Evolutionary conservation across 2,797 vertebrate genomes (phyloP).

Genomic region (Pterois miles): DNA sequence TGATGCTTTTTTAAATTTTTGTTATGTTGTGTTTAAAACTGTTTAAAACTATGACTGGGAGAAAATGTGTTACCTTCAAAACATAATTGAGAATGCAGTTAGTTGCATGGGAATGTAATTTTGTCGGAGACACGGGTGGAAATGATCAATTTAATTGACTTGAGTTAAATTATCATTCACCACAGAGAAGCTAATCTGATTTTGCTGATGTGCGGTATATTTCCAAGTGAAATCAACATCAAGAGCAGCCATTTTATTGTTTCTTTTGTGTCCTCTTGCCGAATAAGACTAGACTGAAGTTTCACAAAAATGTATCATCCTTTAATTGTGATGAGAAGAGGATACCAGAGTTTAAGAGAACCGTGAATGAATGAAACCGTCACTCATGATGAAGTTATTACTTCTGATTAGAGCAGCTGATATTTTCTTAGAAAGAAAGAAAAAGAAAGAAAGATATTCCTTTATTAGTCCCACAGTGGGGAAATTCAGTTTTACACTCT

Average conservation of each 20-base stretch:
- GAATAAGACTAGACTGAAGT: background rate
- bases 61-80: rapidly evolving
- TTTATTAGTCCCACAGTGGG: no score
- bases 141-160: no score
- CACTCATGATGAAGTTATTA: background rate
- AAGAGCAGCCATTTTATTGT: background rate
- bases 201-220: background rate
- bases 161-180: background rate
- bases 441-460: no score
- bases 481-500: no score
- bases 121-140: rapidly evolving
- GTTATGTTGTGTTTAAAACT: no score
- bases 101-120: background rate
- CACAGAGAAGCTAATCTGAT: background rate
- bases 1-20: no score
- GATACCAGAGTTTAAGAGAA: no score
- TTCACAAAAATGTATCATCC: background rate
- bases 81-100: background rate
- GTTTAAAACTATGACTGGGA: background rate
- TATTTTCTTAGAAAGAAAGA: no score
- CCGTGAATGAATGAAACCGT: background rate
- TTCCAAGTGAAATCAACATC: background rate
- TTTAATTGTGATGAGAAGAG: no score
- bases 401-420: background rate
- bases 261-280: background rate